A percentile compares a stretch with the other conserved stretches of the same genome.
These are phyloP conservation scores for Chrysolina haemoptera DNA, from an alignment of 2,888 invertebrate species.

Conservation along the genomic window DNA sequence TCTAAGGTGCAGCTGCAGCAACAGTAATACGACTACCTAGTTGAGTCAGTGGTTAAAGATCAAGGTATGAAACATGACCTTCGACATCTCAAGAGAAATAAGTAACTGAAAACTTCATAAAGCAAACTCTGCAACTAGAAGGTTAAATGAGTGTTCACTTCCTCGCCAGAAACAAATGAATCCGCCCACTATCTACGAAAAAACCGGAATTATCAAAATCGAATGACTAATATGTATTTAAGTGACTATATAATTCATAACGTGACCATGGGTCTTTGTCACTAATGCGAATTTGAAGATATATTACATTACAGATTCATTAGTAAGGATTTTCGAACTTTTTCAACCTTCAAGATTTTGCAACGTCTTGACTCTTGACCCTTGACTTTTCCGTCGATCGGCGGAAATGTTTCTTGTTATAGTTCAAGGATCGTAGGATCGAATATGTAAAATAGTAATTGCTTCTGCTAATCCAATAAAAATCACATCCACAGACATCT, in stretches of 20 bases:
- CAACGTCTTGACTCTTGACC: not conserved
- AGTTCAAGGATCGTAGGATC: not conserved
- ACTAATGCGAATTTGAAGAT: not conserved
- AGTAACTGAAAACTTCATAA: not conserved
- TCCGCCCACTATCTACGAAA: not conserved
- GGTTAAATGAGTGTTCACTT: not conserved
- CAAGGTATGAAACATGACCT: not conserved
- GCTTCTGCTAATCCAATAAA: not conserved
- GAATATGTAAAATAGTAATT: not conserved
- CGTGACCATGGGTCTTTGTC: not conserved
- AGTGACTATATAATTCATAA: not conserved
- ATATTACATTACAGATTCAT: not conserved
- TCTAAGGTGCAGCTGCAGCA: not conserved
- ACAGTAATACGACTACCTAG: not conserved
- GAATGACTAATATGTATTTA: not conserved
- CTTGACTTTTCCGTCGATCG: not conserved
- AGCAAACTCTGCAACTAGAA: too few relatives aligned
- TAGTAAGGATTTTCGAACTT: not conserved
- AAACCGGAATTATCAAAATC: not conserved
- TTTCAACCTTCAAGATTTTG: not conserved
- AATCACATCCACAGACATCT: too few relatives aligned
- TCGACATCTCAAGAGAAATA: not conserved
- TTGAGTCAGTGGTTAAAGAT: not conserved
- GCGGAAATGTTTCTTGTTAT: not conserved
- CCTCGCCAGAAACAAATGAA: not conserved